Conservation (phyloP, 2,797 vertebrate species). For the Rhyacichthys aspro region DNA sequence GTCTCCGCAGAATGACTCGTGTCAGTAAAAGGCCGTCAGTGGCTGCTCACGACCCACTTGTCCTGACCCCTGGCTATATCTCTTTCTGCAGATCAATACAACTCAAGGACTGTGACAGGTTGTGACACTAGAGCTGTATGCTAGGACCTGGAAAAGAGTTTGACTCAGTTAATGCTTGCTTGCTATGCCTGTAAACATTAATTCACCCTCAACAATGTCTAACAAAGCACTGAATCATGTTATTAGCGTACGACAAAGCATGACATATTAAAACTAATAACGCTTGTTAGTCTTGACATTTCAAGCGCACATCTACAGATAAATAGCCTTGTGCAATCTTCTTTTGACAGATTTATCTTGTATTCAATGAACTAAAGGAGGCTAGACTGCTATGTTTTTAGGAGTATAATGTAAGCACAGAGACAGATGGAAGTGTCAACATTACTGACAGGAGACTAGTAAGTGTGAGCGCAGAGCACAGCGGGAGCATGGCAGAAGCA, state of each 20-base stretch:
- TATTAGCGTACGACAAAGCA: neutral
- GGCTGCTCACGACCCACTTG: slow-evolving; percentile 23
- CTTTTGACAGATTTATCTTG: no score
- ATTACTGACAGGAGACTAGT: slow-evolving; percentile 57
- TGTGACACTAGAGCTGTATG: slow-evolving; percentile 3
- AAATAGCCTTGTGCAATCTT: no score
- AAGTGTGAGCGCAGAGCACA: slow-evolving; percentile 61
- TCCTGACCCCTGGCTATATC: slow-evolving; percentile 30
- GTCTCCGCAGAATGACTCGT: slow-evolving; percentile 39
- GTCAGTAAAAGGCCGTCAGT: slow-evolving; percentile 42
- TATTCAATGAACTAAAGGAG: no score
- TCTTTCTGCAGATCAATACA: slow-evolving; percentile 40
- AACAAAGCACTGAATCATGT: neutral
- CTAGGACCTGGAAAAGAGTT: neutral
- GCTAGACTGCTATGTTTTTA: slow-evolving; percentile 5
- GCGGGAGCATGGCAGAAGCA: slow-evolving; percentile 51
- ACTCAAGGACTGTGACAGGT: slow-evolving; percentile 34
- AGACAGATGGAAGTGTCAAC: slow-evolving; percentile 70
- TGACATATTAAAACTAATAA: neutral
- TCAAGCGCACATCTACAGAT: no score
- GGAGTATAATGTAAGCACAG: slow-evolving; percentile 21
- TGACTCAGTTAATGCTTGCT: neutral
- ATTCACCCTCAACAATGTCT: slow-evolving; percentile 3
- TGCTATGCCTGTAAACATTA: slow-evolving; percentile 13
- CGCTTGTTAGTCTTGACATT: no score